Evolutionary conservation across 1,140 invertebrate species (phyloP), one percentile per base, ranked within the genome.

Genomic region (Drosophila insularis): DNA sequence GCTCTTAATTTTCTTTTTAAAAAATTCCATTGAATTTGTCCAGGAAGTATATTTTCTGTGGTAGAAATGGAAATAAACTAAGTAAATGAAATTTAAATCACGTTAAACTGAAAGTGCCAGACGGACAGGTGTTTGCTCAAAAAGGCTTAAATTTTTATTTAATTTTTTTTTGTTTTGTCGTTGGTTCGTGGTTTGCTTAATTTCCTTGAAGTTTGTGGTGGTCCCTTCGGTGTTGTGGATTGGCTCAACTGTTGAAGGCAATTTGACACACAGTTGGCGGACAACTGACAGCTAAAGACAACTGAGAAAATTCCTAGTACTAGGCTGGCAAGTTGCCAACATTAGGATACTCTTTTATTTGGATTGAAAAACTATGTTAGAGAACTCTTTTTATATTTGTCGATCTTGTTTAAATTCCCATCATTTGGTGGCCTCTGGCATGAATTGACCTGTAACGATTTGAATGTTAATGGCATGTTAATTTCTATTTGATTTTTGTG

Each of bases 101-200:
- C 61, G 11, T 8, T 19, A 14, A 60, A 56, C 13, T 11, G 14
- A 0, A 1, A 55, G 66, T 62, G 53, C 43, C 63, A 72, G 10
- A 7, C 19, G 46, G 69, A 64, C 79, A 81, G 79, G 80, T 81
- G 71, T 74, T 81, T 71, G 70, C 17, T 63, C 14, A 68, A 74
- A 74, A 64, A 43, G 77, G 65, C 35, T 65, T 53, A 59, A 63
- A 56, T 21, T 23, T 27, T 2, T 63, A 11, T 40, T 11, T 66
- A 21, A 13, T 17, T 8, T 43, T 3, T 40, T 39, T 67, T 6
- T 11, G 54, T 6, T 63, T 27, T 6, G 27, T 6, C 10, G 32
- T 35, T 35, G 8, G 54, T 62, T 27, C 10, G 32, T 35, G 7
- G 32, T 39, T 62, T 62, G 37, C 46, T 14, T 55, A 62, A 66